These are phyloP conservation scores for Ictalurus furcatus DNA, from an alignment of 2,113 vertebrate genomes.

Conservation along the genomic window DNA sequence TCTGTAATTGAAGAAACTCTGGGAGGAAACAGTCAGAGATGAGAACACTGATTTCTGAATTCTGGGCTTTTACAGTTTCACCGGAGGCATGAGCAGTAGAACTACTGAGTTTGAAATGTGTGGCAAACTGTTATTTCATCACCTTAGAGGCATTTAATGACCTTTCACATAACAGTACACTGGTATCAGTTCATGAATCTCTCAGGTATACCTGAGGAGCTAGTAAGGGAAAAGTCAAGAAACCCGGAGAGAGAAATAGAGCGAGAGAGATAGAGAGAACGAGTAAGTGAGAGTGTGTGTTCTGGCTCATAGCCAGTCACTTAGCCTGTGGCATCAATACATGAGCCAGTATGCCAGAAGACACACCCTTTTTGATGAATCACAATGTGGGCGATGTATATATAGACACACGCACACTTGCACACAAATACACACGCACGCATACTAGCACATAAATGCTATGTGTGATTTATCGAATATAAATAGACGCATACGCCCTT, in stretches of 20 bases:
- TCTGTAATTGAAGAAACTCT: constrained; percentile 35
- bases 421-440: not conserved
- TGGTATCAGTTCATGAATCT: constrained; percentile 35
- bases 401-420: constrained; percentile 19
- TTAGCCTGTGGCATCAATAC: constrained; percentile 47
- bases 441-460: constrained; percentile 7
- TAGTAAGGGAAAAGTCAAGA: constrained; percentile 38
- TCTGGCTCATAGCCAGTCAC: constrained; percentile 36
- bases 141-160: constrained; percentile 31
- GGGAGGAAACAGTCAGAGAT: constrained; percentile 36
- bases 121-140: constrained; percentile 26
- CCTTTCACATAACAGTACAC: constrained; percentile 23
- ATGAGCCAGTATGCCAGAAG: constrained; percentile 11
- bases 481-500: constrained; percentile 19
- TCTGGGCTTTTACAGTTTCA: constrained; percentile 35
- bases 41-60: constrained; percentile 32
- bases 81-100: constrained; percentile 35
- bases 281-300: not conserved
- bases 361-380: constrained; percentile 46
- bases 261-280: not conserved
- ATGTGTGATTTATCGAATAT: constrained; percentile 21
- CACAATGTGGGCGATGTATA: constrained; percentile 29
- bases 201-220: constrained; percentile 44
- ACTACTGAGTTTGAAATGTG: constrained; percentile 50
- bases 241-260: constrained; percentile 14